Evolutionary conservation across 2,113 vertebrate species (phyloP).

Genomic region (Dipodomys stephensi): DNA sequence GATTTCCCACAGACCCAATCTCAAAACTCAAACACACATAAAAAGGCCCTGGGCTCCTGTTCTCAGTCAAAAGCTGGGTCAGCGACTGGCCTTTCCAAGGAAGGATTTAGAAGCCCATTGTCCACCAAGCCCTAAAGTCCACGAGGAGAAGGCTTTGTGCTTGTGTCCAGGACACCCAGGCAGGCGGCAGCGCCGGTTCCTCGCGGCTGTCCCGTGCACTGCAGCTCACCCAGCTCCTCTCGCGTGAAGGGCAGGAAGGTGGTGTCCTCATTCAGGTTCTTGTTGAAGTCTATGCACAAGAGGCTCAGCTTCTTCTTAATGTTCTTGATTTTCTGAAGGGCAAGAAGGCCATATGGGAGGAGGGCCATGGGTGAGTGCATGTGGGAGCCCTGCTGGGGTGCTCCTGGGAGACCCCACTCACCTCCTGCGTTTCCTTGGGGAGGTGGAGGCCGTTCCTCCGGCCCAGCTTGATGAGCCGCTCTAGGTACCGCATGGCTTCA

Average conservation of each 20-base stretch:
- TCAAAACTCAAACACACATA: no score
- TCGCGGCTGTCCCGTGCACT: no score
- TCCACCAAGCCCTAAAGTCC: no score
- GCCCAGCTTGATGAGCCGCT: constrained; percentile 93
- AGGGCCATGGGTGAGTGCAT: fast-evolving
- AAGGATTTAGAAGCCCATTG: no score
- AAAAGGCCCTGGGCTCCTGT: no score
- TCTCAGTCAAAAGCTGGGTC: no score
- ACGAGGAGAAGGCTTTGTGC: no score
- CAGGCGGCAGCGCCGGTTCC: no score
- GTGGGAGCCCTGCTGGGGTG: no score
- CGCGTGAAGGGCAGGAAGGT: constrained; percentile 91
- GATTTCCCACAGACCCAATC: no score
- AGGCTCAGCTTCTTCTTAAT: constrained; percentile 97
- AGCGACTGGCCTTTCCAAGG: no score
- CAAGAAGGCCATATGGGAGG: fast-evolving
- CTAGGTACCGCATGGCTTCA: constrained; percentile 93
- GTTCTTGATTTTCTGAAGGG: constrained; percentile 93
- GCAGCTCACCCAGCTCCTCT: constrained; percentile 91
- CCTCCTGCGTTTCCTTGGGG: constrained; percentile 91
- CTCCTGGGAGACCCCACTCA: constrained; percentile 69
- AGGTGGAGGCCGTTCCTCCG: constrained; percentile 96
- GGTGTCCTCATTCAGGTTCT: constrained; percentile 97
- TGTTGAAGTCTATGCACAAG: constrained; percentile 97
- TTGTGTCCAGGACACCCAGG: no score